Evolutionary conservation across 2,888 invertebrate species (phyloP).

Genomic region (Polymixis lichenea): DNA sequence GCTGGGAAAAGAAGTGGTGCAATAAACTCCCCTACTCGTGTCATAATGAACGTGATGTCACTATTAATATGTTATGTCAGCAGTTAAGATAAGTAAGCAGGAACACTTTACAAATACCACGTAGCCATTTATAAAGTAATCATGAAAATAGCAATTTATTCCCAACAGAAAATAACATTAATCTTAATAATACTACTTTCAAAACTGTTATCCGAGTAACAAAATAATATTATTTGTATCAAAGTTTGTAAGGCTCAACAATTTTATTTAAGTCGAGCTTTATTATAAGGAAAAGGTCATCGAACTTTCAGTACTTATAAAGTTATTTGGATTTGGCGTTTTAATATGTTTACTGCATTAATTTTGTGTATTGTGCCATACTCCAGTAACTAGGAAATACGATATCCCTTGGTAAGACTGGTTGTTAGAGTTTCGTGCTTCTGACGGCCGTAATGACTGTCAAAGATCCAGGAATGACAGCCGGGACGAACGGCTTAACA

Average conservation of each 20-base stretch:
- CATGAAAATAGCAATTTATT: not conserved
- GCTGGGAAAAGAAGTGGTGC: too few relatives aligned
- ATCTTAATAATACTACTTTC: not conserved
- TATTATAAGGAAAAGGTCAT: not conserved
- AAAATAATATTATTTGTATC: not conserved
- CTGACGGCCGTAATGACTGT: too few relatives aligned
- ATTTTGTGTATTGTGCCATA: too few relatives aligned
- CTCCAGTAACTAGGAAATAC: too few relatives aligned
- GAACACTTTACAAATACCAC: not conserved
- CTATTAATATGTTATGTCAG: not conserved
- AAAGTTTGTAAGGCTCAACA: slow-evolving; percentile 1
- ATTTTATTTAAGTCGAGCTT: not conserved
- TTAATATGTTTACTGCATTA: too few relatives aligned
- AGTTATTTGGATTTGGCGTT: not conserved
- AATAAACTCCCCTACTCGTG: not conserved
- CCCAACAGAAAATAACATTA: not conserved
- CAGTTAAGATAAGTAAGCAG: not conserved
- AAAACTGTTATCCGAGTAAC: not conserved
- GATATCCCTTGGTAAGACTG: too few relatives aligned
- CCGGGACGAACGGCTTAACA: too few relatives aligned
- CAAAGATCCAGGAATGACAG: too few relatives aligned
- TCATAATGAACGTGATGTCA: not conserved
- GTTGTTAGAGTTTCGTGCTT: too few relatives aligned
- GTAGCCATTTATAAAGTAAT: not conserved
- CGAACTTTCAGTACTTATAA: not conserved